Evolutionary conservation across 1,140 invertebrate genomes (phyloP), one percentile per base, ranked within the genome.

Genomic region (Drosophila nasuta): DNA sequence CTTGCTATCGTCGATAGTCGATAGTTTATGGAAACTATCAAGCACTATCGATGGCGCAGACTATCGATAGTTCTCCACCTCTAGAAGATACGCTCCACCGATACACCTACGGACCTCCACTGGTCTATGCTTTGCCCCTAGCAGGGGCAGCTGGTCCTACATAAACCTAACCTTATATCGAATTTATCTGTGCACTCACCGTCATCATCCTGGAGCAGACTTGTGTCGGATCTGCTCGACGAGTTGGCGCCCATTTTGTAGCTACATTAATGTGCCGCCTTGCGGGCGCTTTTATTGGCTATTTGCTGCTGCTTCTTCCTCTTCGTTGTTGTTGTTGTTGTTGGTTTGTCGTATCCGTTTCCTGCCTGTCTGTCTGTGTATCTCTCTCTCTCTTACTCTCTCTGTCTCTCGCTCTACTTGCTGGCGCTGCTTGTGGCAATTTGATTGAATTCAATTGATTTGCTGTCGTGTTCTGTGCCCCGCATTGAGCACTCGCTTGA

Each of bases 211-310:
- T 76, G 81, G 64, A 91, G 90, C 74, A 92, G 79, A 91, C 79
- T 88, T 48, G 89, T 67, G 78, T 92, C 89, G 58, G 91, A 81
- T 91, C 91, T 85, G 78, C 87, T 91, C 78, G 91, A 92, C 73
- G 91, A 78, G 72, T 86, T 92, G 64, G 89, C 91, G 54, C 91
- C 91, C 91, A 92, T 92, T 62, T 73, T 87, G 77, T 74, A 58
- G 64, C 75, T 87, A 88, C 83, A 89, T 89, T 49, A 83, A 87
- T 72, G 73, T 65, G 46, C 57, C 54, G 62, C 25, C 45, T 64
- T 70, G 28, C 56, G 49, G 33, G 30, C 45, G 70, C 60, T 54
- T 67, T 77, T 65, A 62, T 72, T 76, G 35, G 58, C 56, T 57
- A 41, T 51, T 65, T 75, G 5, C 28, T 51, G 25, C n/a, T 25